Evolutionary conservation across 2,113 vertebrate genomes (phyloP).

Genomic region (Caloenas nicobarica): DNA sequence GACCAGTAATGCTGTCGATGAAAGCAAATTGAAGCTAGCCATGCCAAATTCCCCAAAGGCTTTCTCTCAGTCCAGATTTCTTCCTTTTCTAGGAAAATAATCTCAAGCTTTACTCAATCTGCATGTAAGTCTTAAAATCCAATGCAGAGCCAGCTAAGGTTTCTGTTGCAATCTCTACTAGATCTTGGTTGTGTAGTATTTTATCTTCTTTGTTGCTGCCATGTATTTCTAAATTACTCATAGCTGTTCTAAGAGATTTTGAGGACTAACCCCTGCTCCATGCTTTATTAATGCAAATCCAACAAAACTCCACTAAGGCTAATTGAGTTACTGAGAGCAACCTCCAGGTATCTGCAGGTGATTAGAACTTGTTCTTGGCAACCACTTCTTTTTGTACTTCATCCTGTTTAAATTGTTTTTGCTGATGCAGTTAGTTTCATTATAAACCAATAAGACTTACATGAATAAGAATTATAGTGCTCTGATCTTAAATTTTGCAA

Average conservation of each 20-base stretch:
- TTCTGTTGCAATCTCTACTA: not conserved
- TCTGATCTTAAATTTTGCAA: conserved; percentile 31
- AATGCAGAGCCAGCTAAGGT: not conserved
- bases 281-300: conserved; percentile 55
- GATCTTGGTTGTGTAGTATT: not conserved
- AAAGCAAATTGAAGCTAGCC: not conserved
- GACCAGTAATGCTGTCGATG: not conserved
- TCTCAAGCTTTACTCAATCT: not conserved
- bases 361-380: conserved; percentile 29
- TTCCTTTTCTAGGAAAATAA: not conserved
- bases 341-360: not conserved
- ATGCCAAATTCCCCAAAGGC: not conserved
- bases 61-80: not conserved
- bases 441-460: not conserved
- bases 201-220: not conserved
- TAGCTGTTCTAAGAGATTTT: not conserved
- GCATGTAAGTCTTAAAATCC: not conserved
- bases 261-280: conserved; percentile 25
- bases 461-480: not conserved
- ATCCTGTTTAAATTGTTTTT: not conserved
- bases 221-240: not conserved
- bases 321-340: conserved; percentile 43
- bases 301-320: not conserved
- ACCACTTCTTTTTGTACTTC: not conserved
- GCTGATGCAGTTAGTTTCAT: conserved; percentile 28